Evolutionary conservation across 2,113 vertebrate species (phyloP).

Genomic region (Catharus fuscescens): DNA sequence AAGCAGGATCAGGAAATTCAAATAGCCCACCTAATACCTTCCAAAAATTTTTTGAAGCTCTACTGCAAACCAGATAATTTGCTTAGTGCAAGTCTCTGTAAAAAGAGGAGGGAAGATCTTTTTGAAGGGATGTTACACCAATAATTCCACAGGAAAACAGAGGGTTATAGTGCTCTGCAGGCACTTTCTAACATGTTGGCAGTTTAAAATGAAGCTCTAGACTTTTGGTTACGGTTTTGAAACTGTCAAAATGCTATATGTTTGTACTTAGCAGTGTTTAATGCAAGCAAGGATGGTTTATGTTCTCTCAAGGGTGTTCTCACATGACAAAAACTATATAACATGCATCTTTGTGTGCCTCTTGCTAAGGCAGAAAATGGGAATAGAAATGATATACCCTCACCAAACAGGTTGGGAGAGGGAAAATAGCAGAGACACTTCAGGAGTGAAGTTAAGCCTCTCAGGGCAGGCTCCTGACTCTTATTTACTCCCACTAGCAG

Average conservation of each 20-base stretch:
- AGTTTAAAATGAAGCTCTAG: neutral
- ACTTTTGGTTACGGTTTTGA: neutral
- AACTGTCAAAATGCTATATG: neutral
- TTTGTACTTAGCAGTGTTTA: slow-evolving; percentile 6
- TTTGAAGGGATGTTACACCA: neutral
- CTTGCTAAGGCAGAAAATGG: neutral
- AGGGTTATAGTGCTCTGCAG: neutral
- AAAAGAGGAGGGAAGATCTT: neutral
- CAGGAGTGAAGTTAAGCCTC: neutral
- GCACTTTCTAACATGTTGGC: neutral
- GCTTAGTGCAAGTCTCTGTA: neutral
- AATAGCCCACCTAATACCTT: neutral
- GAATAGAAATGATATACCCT: neutral
- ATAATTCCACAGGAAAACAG: neutral
- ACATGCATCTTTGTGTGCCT: neutral
- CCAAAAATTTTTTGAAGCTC: neutral
- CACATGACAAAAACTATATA: neutral
- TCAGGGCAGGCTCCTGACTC: neutral
- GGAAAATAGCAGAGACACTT: neutral
- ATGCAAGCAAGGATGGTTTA: neutral
- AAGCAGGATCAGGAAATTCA: neutral
- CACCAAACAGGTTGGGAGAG: neutral
- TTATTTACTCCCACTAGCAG: neutral
- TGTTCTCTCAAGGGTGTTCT: neutral
- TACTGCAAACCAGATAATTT: neutral